Evolutionary conservation across 2,888 invertebrate genomes (phyloP).

Genomic region (Lomographa bimaculata): DNA sequence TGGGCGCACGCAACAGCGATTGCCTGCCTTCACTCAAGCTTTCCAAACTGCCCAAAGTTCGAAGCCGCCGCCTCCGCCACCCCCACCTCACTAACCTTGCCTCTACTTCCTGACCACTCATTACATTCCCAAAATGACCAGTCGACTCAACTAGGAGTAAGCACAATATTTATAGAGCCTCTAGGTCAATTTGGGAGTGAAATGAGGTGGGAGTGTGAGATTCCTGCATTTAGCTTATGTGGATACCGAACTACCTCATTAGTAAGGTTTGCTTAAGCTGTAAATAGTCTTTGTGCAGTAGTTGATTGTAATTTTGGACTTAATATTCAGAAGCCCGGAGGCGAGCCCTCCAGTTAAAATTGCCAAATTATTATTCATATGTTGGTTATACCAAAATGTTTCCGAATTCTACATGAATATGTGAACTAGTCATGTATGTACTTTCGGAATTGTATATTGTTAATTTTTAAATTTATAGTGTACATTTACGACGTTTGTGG

Average conservation of each 20-base stretch:
- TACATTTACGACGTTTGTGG: constrained; percentile 69
- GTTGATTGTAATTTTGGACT: constrained; percentile 56
- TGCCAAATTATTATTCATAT: constrained; percentile 78
- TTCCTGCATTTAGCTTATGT: constrained; percentile 73
- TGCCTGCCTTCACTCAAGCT: constrained; percentile 78
- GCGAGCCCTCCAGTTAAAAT: constrained; percentile 52
- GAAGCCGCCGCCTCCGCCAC: constrained; percentile 74
- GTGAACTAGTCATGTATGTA: constrained; percentile 83
- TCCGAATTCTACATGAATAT: constrained; percentile 84
- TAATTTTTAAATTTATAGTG: constrained; percentile 78
- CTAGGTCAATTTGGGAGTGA: constrained; percentile 24
- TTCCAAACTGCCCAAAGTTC: constrained; percentile 77
- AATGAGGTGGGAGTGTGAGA: constrained; percentile 35
- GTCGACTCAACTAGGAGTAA: constrained; percentile 25
- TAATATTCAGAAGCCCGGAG: constrained; percentile 51
- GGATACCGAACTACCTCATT: constrained; percentile 77
- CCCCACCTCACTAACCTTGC: constrained; percentile 66
- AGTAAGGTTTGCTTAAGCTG: constrained; percentile 78
- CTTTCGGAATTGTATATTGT: constrained; percentile 81
- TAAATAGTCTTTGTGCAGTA: constrained; percentile 70
- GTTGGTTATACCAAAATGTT: constrained; percentile 79
- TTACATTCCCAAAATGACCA: constrained; percentile 25
- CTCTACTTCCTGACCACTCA: constrained; percentile 23
- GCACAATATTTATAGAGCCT: constrained; percentile 33
- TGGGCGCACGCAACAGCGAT: constrained; percentile 61